Evolutionary conservation across 2,888 invertebrate genomes (phyloP), one percentile per base, ranked within the genome.

Genomic region (Microctonus hyperodae): DNA sequence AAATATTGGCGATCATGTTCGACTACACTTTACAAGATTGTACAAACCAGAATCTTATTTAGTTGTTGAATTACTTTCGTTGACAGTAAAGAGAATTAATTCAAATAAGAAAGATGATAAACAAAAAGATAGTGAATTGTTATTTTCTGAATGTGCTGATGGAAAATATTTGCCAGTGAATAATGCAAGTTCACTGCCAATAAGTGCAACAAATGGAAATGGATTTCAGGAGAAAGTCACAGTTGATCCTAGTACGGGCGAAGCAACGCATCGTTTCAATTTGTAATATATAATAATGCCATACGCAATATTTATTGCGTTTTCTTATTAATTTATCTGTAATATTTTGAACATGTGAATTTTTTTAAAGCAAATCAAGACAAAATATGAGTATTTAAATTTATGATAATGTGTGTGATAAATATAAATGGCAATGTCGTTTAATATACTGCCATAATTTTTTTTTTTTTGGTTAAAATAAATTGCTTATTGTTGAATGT

Each of bases 21-120:
- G 74, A 59, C 63, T 82, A 11, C 82, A 82, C 65, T 82, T 82
- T 33, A 81, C 78, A 0, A 72, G 82, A 64, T 64, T 82, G 4
- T 81, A 81, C 35, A 82, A 81, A 59, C 82, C 82, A 1, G 82
- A 82, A 1, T 81, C 82, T 23, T 82, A 80, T 70, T 72, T 82
- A 1, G 80, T 82, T 2, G 75, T 81, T 10, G 82, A 82, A 44
- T 31, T 79, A 6, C 63, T 82, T 3, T 74, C 77, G 0, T 68
- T 82, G 10, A 77, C 74, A 1, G 76, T 82, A 77, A 74, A 70
- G 33, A 75, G 75, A 33, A 7, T 75, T 1, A 57, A 60, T 5
- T 58, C 48, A 2, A 72, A 73, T 2, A 71, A 72, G 10, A 78
- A 75, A 23, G 71, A 74, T n/a, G n/a, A n/a, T 2, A 75, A 74